Percentiles rank a stretch among this genome's conserved stretches.
phyloP scores from a whole-genome alignment of 2,113 vertebrate genomes.

The Coregonus clupeaformis region DNA sequence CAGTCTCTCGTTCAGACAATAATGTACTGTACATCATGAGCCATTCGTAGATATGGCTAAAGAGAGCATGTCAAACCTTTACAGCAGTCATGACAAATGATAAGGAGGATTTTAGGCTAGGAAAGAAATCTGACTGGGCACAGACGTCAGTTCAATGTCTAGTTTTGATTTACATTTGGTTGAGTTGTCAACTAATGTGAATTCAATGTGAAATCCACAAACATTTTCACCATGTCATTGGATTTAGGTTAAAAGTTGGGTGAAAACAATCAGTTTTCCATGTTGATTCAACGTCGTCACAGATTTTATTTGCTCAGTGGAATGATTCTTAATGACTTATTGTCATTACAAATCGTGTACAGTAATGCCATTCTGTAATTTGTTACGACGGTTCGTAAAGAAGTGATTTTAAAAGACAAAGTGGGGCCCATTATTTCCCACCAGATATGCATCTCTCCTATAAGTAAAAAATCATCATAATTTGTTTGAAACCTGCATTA shows the following conservation, averaged over 20 bases:
- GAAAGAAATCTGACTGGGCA: neutral
- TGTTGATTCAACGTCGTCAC: too few relatives aligned
- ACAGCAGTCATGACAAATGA: neutral
- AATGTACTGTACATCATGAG: constrained; percentile 2
- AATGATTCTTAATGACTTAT: constrained; percentile 29
- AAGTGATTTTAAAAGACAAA: neutral
- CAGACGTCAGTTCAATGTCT: too few relatives aligned
- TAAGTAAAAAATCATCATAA: neutral
- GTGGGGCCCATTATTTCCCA: neutral
- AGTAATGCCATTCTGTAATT: constrained; percentile 19
- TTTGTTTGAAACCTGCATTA: neutral
- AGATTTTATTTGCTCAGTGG: too few relatives aligned
- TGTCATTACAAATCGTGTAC: constrained; percentile 34
- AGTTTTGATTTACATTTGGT: neutral
- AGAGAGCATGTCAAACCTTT: neutral
- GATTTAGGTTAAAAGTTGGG: too few relatives aligned
- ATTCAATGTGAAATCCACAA: constrained; percentile 5
- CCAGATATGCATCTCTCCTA: neutral
- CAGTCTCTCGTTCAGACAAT: constrained; percentile 3
- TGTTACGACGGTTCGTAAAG: neutral
- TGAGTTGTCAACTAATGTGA: neutral
- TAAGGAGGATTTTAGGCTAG: too few relatives aligned
- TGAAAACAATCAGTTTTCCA: too few relatives aligned
- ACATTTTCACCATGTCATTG: too few relatives aligned
- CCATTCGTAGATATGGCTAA: neutral